phyloP scores from a whole-genome alignment of 2,797 vertebrate genomes.

The Muscicapa comitata region DNA sequence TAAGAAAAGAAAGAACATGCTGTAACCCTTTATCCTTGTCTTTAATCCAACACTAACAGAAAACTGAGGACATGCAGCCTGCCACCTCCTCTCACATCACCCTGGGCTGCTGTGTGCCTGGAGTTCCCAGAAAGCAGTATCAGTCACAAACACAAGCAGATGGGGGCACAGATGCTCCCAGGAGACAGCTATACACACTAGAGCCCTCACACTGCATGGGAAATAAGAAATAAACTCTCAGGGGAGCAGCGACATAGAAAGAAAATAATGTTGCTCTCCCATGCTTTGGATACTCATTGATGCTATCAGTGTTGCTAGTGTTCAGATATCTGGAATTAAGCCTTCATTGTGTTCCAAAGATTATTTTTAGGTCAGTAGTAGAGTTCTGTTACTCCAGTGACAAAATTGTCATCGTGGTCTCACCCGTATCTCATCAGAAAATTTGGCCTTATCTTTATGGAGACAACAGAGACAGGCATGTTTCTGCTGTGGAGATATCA shows the following conservation, averaged over 20 bases:
- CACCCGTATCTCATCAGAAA: accelerated
- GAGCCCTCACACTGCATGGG: neutral
- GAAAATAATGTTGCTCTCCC: neutral
- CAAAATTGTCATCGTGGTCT: neutral
- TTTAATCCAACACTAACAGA: constrained; percentile 48
- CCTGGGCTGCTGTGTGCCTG: neutral
- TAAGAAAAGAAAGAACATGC: constrained; percentile 35
- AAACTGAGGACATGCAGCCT: neutral
- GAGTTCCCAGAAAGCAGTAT: neutral
- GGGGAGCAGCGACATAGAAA: neutral
- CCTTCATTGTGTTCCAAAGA: neutral
- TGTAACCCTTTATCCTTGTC: constrained; percentile 61
- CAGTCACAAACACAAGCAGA: neutral
- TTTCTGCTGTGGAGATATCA: neutral
- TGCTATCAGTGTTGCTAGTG: neutral
- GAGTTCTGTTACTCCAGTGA: neutral
- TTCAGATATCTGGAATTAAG: neutral
- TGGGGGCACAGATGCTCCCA: neutral
- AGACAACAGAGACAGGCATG: neutral
- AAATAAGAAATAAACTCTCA: neutral
- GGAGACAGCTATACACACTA: neutral
- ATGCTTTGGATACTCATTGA: neutral
- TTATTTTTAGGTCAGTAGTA: neutral
- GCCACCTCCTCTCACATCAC: constrained; percentile 19
- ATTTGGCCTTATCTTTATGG: neutral